Base-by-base conservation (phyloP, 2,888 invertebrate species). In the Calameuta filiformis region DNA sequence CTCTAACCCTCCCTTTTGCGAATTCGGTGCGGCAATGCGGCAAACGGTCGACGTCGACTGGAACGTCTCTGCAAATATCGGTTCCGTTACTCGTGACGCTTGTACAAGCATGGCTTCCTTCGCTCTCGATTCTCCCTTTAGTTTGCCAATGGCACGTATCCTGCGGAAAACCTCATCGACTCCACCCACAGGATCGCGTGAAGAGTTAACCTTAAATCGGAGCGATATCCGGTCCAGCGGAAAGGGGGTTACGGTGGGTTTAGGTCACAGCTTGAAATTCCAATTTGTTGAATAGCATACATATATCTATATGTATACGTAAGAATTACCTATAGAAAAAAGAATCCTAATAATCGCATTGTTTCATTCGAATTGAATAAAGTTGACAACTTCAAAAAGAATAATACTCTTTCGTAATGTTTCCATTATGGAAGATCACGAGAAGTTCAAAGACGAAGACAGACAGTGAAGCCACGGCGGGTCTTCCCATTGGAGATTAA, bases 401-500 rank as follows among this genome's bases (percentile, higher is more conserved):
- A 56, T 56, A 56, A 56, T 56, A 34, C 35, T 74, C 74, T 35
- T 74, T 23, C 35, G 34, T 37, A 37, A 35, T 37, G 37, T 74
- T 35, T 35, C 74, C 23, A 30, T 74, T 35, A 23, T 34, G 33
- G 31, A 31, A 34, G 31, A 71, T 74, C 74, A 33, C 35, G 4
- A 73, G 79, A 85, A 84, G 81, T 83, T 82, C 81, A 83, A 85
- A 83, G 85, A 86, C 83, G 81, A 84, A 84, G 83, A 82, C 82
- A 85, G 86, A 82, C 82, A 82, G 84, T n/a, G 56, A 56, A 56
- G 81, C 78, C 83, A 71, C 81, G 79, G 79, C 88, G 83, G 87
- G 89, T 87, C 89, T 90, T 90, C 89, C 84, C 81, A 82, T 79
- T 82, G 79, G 83, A 88, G 88, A 88, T 90, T 90, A 90, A 84